Base-by-base conservation (phyloP, 2,888 invertebrate species). In the Anoncus sp. region DNA sequence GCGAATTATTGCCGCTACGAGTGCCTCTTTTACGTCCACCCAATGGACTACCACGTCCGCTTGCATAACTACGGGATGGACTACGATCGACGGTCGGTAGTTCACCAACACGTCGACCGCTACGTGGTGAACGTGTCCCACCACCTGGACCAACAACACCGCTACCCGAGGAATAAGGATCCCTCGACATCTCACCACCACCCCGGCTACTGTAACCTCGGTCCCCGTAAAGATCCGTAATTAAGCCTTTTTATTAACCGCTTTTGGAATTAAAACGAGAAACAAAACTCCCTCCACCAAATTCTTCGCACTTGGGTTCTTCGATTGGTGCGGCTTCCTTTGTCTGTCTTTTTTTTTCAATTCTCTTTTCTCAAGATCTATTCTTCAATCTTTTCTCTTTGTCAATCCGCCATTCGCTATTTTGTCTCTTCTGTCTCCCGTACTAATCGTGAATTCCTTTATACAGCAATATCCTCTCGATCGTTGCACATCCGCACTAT, bases 81-180 rank as follows among this genome's bases (percentile, higher is more conserved):
- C 96, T 96, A 91, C 97, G 95, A 94, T 97, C 97, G 92, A 97
- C 97, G 91, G 96, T 97, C 91, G 97, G 97, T 93, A 97, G 93
- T 91, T 94, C 94, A 74, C 92, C 92, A 89, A 93, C 92, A 89
- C 94, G 93, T 92, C 95, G 95, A 93, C 94, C 93, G 91, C 93
- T 92, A 71, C 90, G 85, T 60, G 90, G 90, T 86, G 93, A 93
- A 90, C 92, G 93, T 88, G 93, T 93, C 90, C 92, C 92, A 91
- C 92, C 94, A 93, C 93, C 95, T 93, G 93, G 94, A 94, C 93
- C 95, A 92, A 93, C 93, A 91, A 92, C 94, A 92, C 90, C 92
- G 91, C 92, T 92, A 91, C 93, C 87, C 87, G 90, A 88, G 79
- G 90, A 88, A 91, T 94, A 94, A 91, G 93, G 93, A 91, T 94